Base-by-base conservation (phyloP, 1,140 invertebrate genomes). In the Glomeris maerens region DNA sequence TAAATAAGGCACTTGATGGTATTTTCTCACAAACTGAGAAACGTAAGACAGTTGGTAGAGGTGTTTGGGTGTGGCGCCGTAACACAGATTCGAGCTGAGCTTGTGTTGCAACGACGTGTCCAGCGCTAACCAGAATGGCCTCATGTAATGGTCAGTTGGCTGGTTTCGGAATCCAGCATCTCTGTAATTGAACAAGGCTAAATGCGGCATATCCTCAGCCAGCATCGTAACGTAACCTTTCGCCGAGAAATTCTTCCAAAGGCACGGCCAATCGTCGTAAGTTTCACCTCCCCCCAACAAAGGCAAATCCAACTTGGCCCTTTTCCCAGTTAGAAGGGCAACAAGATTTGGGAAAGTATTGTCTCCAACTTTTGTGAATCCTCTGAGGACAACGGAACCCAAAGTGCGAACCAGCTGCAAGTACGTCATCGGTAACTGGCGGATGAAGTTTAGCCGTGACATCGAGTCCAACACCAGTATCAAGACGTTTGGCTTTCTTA, bases 301-400 rank as follows among this genome's bases (percentile, higher is more conserved):
- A 5, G 4, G 3, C 10, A 42, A 25, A 5, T 48, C n/a, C 3
- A 3, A 5, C 5, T 50, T 26, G 26, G 36, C 41, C 4, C 3
- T 2, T 7, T n/a, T 28, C 2, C 84, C 84, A 1, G 77, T 78
- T 0, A 89, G 62, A 5, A 83, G 66, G 0, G 84, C 76, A 0
- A 84, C 72, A 26, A 89, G 56, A 63, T 91, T 90, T 0, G 83
- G 83, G 61, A 81, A 88, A 0, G 84, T 87, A 59, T 89, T 87
- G 58, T 58, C 54, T 2, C 60, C 60, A 10, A 62, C 52, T 55
- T 62, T 62, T 23, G 58, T 60, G 27, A 54, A 57, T 2, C 60
- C 60, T 26, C 27, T 50, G 49, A 60, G 21, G 40, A 62, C 59
- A 21, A 57, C 45, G 3, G 49, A 48, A 7, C 47, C 27, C 55